These are phyloP conservation scores for Chloropsis hardwickii DNA, from an alignment of 2,113 vertebrate species.

Conservation along the genomic window DNA sequence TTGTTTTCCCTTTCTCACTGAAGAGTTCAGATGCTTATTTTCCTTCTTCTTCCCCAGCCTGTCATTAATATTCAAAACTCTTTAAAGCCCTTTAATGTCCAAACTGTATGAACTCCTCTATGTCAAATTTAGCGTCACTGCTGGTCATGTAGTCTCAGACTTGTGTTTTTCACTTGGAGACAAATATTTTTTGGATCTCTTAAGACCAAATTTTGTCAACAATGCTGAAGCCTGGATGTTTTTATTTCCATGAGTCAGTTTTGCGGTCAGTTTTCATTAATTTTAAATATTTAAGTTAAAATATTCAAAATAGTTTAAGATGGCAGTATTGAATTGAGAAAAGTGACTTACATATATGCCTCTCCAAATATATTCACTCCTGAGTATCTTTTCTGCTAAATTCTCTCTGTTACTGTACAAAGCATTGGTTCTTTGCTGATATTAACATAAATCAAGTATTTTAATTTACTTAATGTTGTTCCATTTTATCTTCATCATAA, in stretches of 20 bases:
- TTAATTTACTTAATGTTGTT: neutral
- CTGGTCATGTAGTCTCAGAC: neutral
- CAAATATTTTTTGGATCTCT: neutral
- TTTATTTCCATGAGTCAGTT: neutral
- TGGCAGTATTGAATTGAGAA: neutral
- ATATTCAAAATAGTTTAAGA: neutral
- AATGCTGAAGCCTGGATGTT: neutral
- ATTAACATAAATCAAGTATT: neutral
- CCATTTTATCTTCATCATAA: neutral
- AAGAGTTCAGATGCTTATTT: neutral
- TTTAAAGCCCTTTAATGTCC: neutral
- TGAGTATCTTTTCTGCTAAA: neutral
- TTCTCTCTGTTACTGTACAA: neutral
- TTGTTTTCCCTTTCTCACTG: neutral
- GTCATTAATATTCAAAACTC: neutral
- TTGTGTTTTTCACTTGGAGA: neutral
- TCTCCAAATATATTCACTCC: neutral
- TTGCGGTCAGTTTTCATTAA: neutral
- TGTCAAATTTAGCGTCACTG: neutral
- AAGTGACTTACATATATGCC: neutral
- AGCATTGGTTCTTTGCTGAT: neutral
- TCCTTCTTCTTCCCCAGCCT: neutral
- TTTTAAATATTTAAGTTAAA: neutral
- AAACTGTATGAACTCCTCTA: neutral
- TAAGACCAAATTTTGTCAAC: neutral